Conservation (phyloP, 2,113 vertebrate genomes). For the Meriones unguiculatus region DNA sequence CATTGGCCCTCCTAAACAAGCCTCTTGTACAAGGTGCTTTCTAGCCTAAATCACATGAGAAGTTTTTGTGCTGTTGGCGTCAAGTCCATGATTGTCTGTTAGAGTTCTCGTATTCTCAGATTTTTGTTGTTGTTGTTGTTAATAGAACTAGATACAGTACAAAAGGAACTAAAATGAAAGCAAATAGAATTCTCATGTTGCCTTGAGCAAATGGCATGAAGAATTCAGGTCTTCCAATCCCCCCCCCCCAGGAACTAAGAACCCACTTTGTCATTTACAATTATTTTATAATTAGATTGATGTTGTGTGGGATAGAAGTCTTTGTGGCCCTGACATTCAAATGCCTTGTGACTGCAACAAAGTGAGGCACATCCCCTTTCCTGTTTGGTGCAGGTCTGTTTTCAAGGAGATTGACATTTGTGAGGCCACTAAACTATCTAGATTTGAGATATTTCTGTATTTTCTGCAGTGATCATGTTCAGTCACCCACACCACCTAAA, state of each 20-base stretch:
- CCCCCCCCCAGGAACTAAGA: conserved; percentile 62
- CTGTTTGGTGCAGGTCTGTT: conserved; percentile 62
- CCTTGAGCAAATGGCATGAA: conserved; percentile 72
- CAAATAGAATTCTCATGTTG: conserved; percentile 58
- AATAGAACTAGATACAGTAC: conserved; percentile 51
- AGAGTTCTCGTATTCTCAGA: background rate
- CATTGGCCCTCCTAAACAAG: background rate
- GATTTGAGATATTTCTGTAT: conserved; percentile 54
- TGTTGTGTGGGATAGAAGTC: conserved; percentile 69
- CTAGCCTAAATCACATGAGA: background rate
- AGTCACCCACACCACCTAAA: conserved; percentile 71
- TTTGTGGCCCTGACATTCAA: conserved; percentile 68
- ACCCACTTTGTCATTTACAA: conserved; percentile 68
- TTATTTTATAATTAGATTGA: conserved; percentile 82
- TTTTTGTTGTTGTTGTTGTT: background rate
- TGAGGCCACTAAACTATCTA: conserved; percentile 54
- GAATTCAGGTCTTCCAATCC: conserved; percentile 47
- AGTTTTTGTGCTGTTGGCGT: background rate
- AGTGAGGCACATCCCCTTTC: background rate
- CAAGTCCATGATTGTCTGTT: background rate
- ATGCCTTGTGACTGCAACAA: conserved; percentile 53
- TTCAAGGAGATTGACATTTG: conserved; percentile 58
- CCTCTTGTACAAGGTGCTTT: background rate
- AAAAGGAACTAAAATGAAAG: conserved; percentile 62
- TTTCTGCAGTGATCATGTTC: conserved; percentile 55